A percentile compares a stretch with the other conserved stretches of the same genome.
phyloP scores from a whole-genome alignment of 2,888 invertebrate genomes.

The Vanessa cardui region DNA sequence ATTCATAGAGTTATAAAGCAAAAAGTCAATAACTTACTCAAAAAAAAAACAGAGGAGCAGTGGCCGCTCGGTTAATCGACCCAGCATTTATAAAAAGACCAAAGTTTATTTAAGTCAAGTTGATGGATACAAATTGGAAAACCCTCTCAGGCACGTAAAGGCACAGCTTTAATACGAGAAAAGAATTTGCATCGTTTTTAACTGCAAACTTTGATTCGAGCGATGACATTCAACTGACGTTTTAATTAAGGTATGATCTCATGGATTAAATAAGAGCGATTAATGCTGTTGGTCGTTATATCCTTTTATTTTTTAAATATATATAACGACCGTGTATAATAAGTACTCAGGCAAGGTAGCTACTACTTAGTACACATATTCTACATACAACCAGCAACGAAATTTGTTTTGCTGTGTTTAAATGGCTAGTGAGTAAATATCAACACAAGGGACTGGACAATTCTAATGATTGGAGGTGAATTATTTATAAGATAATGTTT shows the following conservation, averaged over 20 bases:
- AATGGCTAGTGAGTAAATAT: too few species aligned
- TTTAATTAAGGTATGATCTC: constrained; percentile 49
- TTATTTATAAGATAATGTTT: too few species aligned
- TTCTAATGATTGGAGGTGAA: too few species aligned
- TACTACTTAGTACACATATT: too few species aligned
- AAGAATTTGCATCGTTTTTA: constrained; percentile 32
- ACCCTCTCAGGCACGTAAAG: constrained; percentile 30
- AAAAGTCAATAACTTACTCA: constrained; percentile 8
- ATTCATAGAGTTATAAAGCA: constrained; percentile 4
- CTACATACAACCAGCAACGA: too few species aligned
- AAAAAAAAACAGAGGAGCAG: constrained; percentile 20
- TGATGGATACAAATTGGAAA: constrained; percentile 43
- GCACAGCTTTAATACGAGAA: constrained; percentile 34
- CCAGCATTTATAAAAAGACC: constrained; percentile 30
- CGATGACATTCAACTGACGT: constrained; percentile 52
- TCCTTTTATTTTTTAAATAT: background rate
- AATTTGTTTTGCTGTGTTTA: too few species aligned
- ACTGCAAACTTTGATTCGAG: constrained; percentile 24
- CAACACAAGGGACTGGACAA: too few species aligned
- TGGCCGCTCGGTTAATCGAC: constrained; percentile 30
- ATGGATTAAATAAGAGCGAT: background rate
- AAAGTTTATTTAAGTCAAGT: constrained; percentile 43
- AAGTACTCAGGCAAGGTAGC: too few species aligned
- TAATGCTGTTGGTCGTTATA: background rate
- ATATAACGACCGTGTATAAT: too few species aligned